Percentiles rank a stretch among this genome's conserved stretches.
Evolutionary conservation across 1,140 invertebrate genomes (phyloP).

Genomic region (Goniozus legneri): DNA sequence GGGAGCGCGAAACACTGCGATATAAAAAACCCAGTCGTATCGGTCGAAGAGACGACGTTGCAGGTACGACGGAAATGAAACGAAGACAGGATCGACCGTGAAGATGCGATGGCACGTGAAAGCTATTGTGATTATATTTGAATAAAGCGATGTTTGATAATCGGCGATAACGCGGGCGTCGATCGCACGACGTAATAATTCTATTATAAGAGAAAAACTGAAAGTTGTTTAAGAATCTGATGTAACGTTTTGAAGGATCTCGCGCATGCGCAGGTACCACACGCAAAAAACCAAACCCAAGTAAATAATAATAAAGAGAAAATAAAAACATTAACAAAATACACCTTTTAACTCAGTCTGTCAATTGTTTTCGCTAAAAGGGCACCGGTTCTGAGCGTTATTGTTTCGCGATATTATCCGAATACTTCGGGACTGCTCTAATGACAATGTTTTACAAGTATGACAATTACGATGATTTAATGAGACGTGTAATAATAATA

Average conservation of each 20-base stretch:
- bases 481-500: constrained; percentile 34
- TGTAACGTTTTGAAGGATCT: constrained; percentile 4
- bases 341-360: constrained; percentile 1
- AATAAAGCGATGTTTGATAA: neutral
- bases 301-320: too few species aligned
- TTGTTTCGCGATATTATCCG: constrained; percentile 12
- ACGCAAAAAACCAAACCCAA: constrained; percentile 1
- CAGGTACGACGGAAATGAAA: neutral
- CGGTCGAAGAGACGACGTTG: neutral
- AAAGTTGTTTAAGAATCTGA: constrained; percentile 1
- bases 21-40: neutral
- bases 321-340: neutral
- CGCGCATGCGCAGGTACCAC: constrained; percentile 16
- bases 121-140: neutral
- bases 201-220: neutral
- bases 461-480: constrained; percentile 36
- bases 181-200: neutral
- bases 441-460: constrained; percentile 32
- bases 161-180: neutral
- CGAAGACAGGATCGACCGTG: neutral
- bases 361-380: constrained; percentile 7
- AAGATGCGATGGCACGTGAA: neutral
- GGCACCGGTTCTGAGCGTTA: neutral
- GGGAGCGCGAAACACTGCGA: neutral
- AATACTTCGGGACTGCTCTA: constrained; percentile 35